phyloP scores from a whole-genome alignment of 2,888 invertebrate genomes.

The Xestia c-nigrum region DNA sequence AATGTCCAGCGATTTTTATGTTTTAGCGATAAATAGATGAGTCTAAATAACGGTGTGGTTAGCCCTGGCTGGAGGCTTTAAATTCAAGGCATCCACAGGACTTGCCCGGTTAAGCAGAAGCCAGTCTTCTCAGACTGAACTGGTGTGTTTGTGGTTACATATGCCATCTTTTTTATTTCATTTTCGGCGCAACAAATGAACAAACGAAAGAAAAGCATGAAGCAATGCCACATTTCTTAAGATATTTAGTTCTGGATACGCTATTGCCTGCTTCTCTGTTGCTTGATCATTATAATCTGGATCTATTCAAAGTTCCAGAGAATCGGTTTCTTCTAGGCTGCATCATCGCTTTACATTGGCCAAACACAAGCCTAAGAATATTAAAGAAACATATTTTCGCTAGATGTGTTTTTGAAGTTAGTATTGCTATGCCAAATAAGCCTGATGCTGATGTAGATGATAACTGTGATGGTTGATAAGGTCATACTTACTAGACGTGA shows the following conservation, averaged over 20 bases:
- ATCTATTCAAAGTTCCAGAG: background rate
- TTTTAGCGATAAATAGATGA: no score
- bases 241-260: background rate
- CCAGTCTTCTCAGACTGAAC: no score
- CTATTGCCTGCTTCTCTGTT: background rate
- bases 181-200: background rate
- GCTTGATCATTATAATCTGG: background rate
- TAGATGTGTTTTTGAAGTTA: background rate
- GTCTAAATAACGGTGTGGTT: no score
- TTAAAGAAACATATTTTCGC: background rate
- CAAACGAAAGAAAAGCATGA: background rate
- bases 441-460: background rate
- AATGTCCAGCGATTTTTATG: no score
- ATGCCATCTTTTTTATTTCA: background rate
- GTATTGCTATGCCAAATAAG: background rate
- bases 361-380: no score
- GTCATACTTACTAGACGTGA: background rate
- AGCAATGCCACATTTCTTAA: background rate
- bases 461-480: background rate
- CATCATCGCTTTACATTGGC: background rate
- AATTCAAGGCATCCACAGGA: no score
- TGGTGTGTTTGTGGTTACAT: conserved; percentile 17
- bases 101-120: no score
- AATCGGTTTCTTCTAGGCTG: background rate
- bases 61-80: no score